Conservation (phyloP, 92 coral and sea anemone species). For the Metridium senile region DNA sequence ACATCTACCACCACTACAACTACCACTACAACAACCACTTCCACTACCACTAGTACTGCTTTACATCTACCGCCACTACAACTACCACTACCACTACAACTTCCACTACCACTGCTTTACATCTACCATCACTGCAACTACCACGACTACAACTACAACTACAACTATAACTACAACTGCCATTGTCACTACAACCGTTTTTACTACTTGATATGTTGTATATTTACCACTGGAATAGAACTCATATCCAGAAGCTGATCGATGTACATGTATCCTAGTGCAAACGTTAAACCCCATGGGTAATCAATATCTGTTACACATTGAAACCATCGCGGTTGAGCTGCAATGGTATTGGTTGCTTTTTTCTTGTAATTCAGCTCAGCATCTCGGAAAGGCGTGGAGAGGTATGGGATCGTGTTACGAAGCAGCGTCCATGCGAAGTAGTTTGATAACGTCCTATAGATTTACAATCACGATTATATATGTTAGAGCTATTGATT, state of each 20-base stretch:
- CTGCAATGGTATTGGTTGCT: constrained; percentile 37
- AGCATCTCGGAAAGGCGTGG: constrained; percentile 79
- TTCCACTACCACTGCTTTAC: too few relatives aligned
- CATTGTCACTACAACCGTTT: too few relatives aligned
- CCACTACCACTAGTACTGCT: too few relatives aligned
- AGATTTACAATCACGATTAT: neutral
- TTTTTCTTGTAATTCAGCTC: constrained; percentile 51
- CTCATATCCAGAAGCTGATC: constrained; percentile 59
- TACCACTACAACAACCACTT: too few relatives aligned
- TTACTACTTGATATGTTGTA: too few relatives aligned
- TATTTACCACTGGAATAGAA: constrained; percentile 64
- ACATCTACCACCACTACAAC: too few relatives aligned
- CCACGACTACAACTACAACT: too few relatives aligned
- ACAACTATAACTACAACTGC: too few relatives aligned
- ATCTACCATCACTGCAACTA: too few relatives aligned
- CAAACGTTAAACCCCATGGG: constrained; percentile 64
- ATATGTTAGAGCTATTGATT: neutral
- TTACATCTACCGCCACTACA: too few relatives aligned
- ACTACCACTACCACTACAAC: too few relatives aligned
- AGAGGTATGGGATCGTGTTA: constrained; percentile 66
- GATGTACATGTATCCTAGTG: constrained; percentile 70
- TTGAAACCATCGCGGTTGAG: constrained; percentile 74
- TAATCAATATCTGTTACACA: constrained; percentile 57
- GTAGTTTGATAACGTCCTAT: constrained; percentile 78
- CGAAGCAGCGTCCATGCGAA: constrained; percentile 75